Evolutionary conservation across 2,113 vertebrate genomes (phyloP).

Genomic region (Mohoua ochrocephala): DNA sequence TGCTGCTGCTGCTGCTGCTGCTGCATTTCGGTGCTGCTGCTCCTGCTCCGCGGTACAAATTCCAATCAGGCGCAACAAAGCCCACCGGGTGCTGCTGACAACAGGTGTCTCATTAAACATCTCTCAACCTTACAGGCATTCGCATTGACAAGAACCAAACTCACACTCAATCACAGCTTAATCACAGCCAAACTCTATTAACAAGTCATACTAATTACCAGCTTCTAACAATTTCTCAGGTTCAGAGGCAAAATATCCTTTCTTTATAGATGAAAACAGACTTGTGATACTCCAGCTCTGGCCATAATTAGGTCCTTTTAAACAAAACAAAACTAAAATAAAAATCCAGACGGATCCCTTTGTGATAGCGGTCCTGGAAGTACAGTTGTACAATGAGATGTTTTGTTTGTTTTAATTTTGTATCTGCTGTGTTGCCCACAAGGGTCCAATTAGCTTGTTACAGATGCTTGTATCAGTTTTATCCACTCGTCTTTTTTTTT

Average conservation of each 20-base stretch:
- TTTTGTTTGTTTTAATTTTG: conserved; percentile 73
- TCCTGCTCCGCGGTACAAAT: background rate
- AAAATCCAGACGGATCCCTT: conserved; percentile 11
- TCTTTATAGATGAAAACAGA: conserved; percentile 67
- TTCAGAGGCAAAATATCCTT: conserved; percentile 65
- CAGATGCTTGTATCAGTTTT: conserved; percentile 69
- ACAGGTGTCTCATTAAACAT: conserved; percentile 78
- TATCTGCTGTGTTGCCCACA: conserved; percentile 68
- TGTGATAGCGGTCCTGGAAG: background rate
- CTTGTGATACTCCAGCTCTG: conserved; percentile 52
- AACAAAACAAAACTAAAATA: conserved; percentile 25
- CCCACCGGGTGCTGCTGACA: conserved; percentile 59
- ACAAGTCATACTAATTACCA: conserved; percentile 79
- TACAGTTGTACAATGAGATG: background rate
- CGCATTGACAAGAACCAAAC: conserved; percentile 69
- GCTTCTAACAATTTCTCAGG: conserved; percentile 73
- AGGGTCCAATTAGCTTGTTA: conserved; percentile 78
- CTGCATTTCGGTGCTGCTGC: background rate
- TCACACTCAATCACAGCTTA: conserved; percentile 69
- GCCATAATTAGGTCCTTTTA: conserved; percentile 66
- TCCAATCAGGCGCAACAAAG: conserved; percentile 57
- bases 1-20: background rate
- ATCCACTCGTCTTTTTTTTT: conserved; percentile 37
- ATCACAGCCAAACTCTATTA: conserved; percentile 81
- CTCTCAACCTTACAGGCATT: conserved; percentile 70